These are phyloP conservation scores for Megastigmus dorsalis DNA, from an alignment of 2,888 invertebrate species.

Conservation along the genomic window DNA sequence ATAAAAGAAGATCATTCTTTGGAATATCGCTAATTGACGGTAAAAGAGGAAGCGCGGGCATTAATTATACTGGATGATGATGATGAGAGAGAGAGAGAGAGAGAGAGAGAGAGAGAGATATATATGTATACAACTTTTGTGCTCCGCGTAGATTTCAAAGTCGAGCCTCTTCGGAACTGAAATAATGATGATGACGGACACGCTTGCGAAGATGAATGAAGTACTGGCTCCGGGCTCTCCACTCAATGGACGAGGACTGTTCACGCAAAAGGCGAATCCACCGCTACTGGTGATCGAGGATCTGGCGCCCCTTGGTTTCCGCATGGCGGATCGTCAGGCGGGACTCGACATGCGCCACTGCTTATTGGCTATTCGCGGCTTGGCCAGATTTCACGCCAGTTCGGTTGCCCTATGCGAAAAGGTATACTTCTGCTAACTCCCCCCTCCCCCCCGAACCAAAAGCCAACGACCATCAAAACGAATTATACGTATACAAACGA, in stretches of 20 bases:
- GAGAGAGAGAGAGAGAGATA: too few species aligned
- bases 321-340: conserved; percentile 76
- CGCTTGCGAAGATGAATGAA: conserved; percentile 66
- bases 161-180: conserved; percentile 64
- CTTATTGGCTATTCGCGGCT: conserved; percentile 74
- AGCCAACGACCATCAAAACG: too few species aligned
- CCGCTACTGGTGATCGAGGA: conserved; percentile 76
- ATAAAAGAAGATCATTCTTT: too few species aligned
- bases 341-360: conserved; percentile 78
- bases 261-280: conserved; percentile 67
- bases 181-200: conserved; percentile 67
- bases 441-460: background rate
- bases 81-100: too few species aligned
- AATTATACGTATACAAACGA: too few species aligned
- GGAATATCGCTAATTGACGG: too few species aligned
- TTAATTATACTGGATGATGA: too few species aligned
- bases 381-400: conserved; percentile 78
- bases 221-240: conserved; percentile 57
- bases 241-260: conserved; percentile 67
- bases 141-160: conserved; percentile 64
- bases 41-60: background rate
- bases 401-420: conserved; percentile 76
- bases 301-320: conserved; percentile 76
- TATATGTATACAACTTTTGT: too few species aligned
- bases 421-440: conserved; percentile 66